phyloP scores from a whole-genome alignment of 2,888 invertebrate genomes.

The Microctonus brassicae region DNA sequence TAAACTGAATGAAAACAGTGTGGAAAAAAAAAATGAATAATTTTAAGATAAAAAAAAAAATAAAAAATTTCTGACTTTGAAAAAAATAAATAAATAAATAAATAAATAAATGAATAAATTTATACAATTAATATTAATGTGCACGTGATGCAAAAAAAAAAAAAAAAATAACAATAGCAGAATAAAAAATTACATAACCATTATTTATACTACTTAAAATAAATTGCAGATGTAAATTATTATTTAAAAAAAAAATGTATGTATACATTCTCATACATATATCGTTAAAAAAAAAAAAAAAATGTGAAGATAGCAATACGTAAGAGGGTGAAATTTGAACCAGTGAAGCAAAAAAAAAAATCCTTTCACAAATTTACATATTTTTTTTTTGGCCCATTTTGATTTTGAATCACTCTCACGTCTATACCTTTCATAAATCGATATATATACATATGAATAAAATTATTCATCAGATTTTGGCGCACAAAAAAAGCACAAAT shows the following conservation, averaged over 20 bases:
- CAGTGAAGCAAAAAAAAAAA: no score
- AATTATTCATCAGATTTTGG: neutral
- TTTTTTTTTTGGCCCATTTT: no score
- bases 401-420: no score
- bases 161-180: neutral
- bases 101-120: neutral
- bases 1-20: neutral
- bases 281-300: no score
- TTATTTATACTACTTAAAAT: slow-evolving; percentile 61
- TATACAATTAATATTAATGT: neutral
- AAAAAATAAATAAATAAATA: neutral
- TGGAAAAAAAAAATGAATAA: neutral
- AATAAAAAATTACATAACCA: slow-evolving; percentile 50
- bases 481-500: neutral
- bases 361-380: no score
- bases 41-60: no score
- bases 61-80: no score
- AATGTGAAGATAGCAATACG: no score
- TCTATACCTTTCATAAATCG: no score
- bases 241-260: slow-evolving; percentile 43
- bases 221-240: slow-evolving; percentile 64
- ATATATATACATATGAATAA: no score
- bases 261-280: neutral
- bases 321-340: no score
- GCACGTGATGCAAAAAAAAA: neutral